Evolutionary conservation across 2,797 vertebrate genomes (phyloP), one percentile per base, ranked within the genome.

Genomic region (Oreochromis mossambicus): DNA sequence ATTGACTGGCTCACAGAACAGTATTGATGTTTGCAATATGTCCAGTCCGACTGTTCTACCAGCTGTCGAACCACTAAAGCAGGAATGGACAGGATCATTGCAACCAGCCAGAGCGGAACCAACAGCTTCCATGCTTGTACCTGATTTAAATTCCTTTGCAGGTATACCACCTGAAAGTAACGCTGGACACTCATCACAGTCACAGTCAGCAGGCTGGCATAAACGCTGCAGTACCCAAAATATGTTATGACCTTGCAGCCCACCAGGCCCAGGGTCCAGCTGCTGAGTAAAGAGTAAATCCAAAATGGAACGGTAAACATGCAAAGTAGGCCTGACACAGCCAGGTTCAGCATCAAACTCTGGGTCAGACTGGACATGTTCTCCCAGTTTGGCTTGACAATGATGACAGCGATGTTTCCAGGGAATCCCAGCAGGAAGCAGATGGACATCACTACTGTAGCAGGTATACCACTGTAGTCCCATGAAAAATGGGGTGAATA

Each of bases 341-440:
- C 90, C 80, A 95, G 86, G 68, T 89, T 95, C 66, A 95, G 73
- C 90, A 95, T 93, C 80, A 95, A 43, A 81, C 32, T 63, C 32
- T 90, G 86, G 48, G 82, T 93, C 80, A 94, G 61, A 21, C 63
- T 84, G 50, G 80, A 91, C 51, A 91, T 15, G 9, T 90, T 83
- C 61, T 93, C 21, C 38, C 86, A 84, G 21, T 88, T 66, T 66
- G 36, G 36, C 36, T 66, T 66, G 61, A 66, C 34, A 66, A 66
- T 66, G 61, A 66, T 66, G 24, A 92, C 91, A 3, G 83, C 52
- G 0, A 92, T 17, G 82, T 96, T 96, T 61, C 92, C 93, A 58
- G 94, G 94, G 29, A 94, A 73, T 75, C 94, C 94, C 63, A 92
- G 36, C 10, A 90, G 46, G 50, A 90, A 92, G 48, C 84, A 94